phyloP scores from a whole-genome alignment of 2,888 invertebrate genomes.

The Apamea epomidion region DNA sequence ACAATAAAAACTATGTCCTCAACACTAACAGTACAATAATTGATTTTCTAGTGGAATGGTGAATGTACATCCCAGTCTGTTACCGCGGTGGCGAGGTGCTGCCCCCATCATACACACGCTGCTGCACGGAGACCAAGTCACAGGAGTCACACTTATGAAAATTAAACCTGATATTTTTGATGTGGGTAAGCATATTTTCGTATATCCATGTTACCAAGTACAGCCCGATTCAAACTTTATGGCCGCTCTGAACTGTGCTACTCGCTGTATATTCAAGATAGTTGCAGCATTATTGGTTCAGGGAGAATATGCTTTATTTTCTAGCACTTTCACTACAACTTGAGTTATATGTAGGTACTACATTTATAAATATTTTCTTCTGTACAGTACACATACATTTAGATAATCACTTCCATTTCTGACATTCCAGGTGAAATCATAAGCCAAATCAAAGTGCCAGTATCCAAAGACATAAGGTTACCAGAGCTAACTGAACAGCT shows the following conservation, averaged over 20 bases:
- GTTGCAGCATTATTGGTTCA: neutral
- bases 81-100: slow-evolving; percentile 98
- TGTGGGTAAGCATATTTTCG: slow-evolving; percentile 89
- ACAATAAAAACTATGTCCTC: neutral
- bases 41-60: slow-evolving; percentile 93
- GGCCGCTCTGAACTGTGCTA: no score
- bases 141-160: slow-evolving; percentile 97
- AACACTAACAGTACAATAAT: neutral
- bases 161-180: slow-evolving; percentile 96
- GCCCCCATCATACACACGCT: slow-evolving; percentile 97
- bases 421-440: slow-evolving; percentile 90
- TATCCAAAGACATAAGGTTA: slow-evolving; percentile 91
- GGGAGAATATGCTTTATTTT: neutral
- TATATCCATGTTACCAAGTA: neutral
- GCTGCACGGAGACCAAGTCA: slow-evolving; percentile 94
- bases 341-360: neutral
- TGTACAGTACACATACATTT: neutral
- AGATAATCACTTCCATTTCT: neutral
- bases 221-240: no score
- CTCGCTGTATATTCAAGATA: no score
- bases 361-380: neutral
- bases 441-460: slow-evolving; percentile 89
- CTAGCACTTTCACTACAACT: no score
- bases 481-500: slow-evolving; percentile 92
- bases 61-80: slow-evolving; percentile 97